Evolutionary conservation across 1,140 invertebrate genomes (phyloP), one percentile per base, ranked within the genome.

Genomic region (Dreissena rostriformis): DNA sequence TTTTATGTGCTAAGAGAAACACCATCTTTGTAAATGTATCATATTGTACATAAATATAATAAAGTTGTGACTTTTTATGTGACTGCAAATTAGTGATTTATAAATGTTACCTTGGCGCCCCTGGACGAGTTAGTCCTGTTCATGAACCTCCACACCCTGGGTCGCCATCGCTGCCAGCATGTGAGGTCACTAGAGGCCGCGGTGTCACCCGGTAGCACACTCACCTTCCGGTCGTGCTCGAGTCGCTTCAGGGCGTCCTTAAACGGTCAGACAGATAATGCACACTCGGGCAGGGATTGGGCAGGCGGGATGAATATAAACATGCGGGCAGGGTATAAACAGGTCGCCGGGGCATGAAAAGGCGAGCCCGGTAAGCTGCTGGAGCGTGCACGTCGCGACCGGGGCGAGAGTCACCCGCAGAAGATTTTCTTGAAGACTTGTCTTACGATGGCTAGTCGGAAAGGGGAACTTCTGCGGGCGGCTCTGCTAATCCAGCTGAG

Each of bases 171-270:
- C 15, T 74, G 52, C 90, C 90, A 90, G 52, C 85, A 85, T 11
- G 75, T 81, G 6, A 75, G 63, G n/a, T 39, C 51, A 24, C 10
- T 22, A 11, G 53, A 49, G 22, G 12, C 8, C 8, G 17, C 7
- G 4, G 10, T 15, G n/a, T 74, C 79, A 52, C 19, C 26, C 8
- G 63, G 52, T 71, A 61, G 15, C 67, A 81, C 80, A 51, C 83
- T 87, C 65, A 87, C 86, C 79, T 90, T 90, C 49, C 88, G 73
- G 85, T 89, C 88, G 53, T 88, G 85, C 79, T 90, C 89, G 52
- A 90, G 72, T 57, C 89, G 86, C 68, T 89, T 87, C 51, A 90
- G 83, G 8, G 88, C 88, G 51, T 83, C 72, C 73, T 75, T 57
- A 29, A 49, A 79, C 71, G 71, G 82, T 82, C 78, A 8, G 39